Conservation (phyloP, 2,888 invertebrate species). For the Troides helena region DNA sequence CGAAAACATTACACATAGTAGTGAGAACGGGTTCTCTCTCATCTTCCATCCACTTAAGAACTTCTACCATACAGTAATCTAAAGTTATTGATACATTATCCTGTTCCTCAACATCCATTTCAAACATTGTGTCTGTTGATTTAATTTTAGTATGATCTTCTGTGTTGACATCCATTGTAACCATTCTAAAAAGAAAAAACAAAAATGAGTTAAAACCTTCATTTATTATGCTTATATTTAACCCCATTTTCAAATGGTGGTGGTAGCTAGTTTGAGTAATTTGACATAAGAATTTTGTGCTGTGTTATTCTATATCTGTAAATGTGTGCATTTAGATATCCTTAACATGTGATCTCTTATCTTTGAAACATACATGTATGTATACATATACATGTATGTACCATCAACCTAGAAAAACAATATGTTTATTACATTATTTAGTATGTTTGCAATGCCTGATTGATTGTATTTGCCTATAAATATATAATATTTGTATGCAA, state of each 20-base stretch:
- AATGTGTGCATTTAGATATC: background rate
- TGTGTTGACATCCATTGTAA: slow-evolving; percentile 87
- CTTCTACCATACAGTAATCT: slow-evolving; percentile 88
- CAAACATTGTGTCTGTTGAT: slow-evolving; percentile 69
- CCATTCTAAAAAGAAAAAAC: slow-evolving; percentile 75
- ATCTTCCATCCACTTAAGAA: slow-evolving; percentile 84
- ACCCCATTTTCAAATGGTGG: too few relatives aligned
- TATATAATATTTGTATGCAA: too few relatives aligned
- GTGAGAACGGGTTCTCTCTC: slow-evolving; percentile 82
- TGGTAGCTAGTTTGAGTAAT: too few relatives aligned
- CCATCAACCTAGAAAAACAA: background rate
- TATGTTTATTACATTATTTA: background rate
- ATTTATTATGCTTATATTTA: too few relatives aligned
- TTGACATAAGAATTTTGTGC: too few relatives aligned
- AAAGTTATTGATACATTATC: slow-evolving; percentile 77
- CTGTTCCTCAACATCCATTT: slow-evolving; percentile 78
- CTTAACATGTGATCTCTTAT: background rate
- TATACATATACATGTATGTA: background rate
- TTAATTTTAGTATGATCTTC: slow-evolving; percentile 68
- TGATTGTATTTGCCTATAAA: background rate
- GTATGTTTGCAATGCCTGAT: background rate
- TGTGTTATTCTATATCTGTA: too few relatives aligned
- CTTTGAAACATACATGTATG: background rate
- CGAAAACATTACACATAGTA: slow-evolving; percentile 84
- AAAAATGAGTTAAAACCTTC: too few relatives aligned